phyloP scores from a whole-genome alignment of 2,888 invertebrate species.

The Steinernema scapterisci region DNA sequence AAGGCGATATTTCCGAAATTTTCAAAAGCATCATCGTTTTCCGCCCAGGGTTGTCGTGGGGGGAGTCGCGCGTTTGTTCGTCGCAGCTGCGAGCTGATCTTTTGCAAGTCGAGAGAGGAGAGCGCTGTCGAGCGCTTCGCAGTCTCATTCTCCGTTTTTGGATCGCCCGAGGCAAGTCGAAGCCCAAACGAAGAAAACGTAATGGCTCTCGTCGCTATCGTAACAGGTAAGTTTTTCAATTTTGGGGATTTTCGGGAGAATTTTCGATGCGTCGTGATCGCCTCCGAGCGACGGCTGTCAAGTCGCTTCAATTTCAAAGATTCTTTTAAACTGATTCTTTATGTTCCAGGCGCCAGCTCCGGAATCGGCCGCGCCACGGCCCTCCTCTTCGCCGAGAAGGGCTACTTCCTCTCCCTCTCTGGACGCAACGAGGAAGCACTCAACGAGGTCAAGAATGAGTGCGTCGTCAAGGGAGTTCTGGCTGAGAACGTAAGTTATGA shows the following conservation, averaged over 20 bases:
- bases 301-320: no score
- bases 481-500: neutral
- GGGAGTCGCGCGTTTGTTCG: neutral
- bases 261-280: no score
- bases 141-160: no score
- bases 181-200: neutral
- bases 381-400: constrained; percentile 55
- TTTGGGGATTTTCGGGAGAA: neutral
- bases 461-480: constrained; percentile 46
- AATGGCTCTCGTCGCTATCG: constrained; percentile 33
- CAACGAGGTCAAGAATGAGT: constrained; percentile 53
- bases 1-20: neutral
- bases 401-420: constrained; percentile 54
- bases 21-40: neutral
- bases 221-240: constrained; percentile 24
- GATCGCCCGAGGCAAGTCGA: neutral
- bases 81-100: no score
- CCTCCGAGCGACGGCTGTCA: no score
- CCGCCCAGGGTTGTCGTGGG: neutral
- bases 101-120: neutral
- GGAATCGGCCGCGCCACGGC: constrained; percentile 63
- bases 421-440: constrained; percentile 61
- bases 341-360: constrained; percentile 52
- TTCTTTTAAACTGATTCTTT: no score
- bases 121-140: no score